A percentile compares a stretch with the other conserved stretches of the same genome.
These are phyloP conservation scores for Periophthalmus modestus DNA, from an alignment of 2,113 vertebrate species.

Conservation along the genomic window DNA sequence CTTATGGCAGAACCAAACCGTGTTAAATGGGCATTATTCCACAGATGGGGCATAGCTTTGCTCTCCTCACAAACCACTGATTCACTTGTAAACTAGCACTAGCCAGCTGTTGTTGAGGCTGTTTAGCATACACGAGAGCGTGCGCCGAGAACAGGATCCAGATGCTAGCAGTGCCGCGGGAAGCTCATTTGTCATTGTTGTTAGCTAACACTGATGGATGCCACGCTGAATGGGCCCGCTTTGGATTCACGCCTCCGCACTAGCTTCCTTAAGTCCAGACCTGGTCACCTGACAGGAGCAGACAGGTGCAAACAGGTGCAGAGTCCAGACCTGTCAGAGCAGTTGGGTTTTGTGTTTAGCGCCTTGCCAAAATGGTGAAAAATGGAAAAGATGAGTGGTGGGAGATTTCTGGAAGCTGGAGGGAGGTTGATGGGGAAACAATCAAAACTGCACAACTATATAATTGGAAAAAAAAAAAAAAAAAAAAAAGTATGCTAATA, in stretches of 20 bases:
- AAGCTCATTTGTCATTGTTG: conserved; percentile 83
- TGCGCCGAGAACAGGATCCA: conserved; percentile 75
- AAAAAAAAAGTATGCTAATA: not conserved
- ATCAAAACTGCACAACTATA: too few relatives aligned
- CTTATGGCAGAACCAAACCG: conserved; percentile 70
- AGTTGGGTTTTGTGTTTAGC: conserved; percentile 38
- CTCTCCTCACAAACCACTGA: conserved; percentile 81
- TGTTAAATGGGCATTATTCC: conserved; percentile 77
- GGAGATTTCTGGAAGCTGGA: conserved; percentile 40
- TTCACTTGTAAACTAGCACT: conserved; percentile 81
- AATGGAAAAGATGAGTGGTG: not conserved
- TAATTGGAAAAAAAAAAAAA: too few relatives aligned
- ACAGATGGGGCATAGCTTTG: conserved; percentile 72
- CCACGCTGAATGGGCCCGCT: conserved; percentile 81
- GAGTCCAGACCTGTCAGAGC: too few relatives aligned
- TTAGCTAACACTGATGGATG: conserved; percentile 84
- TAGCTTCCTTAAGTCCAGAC: conserved; percentile 61
- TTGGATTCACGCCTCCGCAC: conserved; percentile 79
- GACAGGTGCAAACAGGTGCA: conserved; percentile 35
- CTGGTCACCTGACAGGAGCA: conserved; percentile 66
- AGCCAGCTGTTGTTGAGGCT: conserved; percentile 82
- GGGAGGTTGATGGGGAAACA: not conserved
- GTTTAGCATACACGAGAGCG: conserved; percentile 80
- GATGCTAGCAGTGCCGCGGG: conserved; percentile 78
- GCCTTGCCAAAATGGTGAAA: not conserved